Evolutionary conservation across 2,113 vertebrate genomes (phyloP).

Genomic region (Leucopsar rothschildi): DNA sequence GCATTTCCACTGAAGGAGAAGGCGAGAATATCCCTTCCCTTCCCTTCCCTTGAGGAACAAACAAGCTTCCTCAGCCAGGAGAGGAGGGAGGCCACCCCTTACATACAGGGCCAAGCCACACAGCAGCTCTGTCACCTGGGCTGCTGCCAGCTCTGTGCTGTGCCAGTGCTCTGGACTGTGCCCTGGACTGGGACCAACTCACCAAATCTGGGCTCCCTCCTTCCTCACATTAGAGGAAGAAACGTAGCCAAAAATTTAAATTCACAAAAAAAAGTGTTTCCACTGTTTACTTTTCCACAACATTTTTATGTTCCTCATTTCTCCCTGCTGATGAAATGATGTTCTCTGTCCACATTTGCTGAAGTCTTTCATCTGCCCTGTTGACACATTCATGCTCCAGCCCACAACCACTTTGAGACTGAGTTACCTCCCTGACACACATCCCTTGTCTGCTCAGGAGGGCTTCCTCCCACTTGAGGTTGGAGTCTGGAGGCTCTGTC

Average conservation of each 20-base stretch:
- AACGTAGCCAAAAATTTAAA: background rate
- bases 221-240: background rate
- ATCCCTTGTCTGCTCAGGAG: background rate
- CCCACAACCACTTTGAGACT: background rate
- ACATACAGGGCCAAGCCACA: background rate
- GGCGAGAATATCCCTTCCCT: background rate
- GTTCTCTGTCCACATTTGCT: background rate
- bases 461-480: background rate
- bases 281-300: conserved; percentile 6
- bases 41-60: background rate
- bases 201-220: background rate
- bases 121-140: background rate
- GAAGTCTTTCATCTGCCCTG: background rate
- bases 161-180: background rate
- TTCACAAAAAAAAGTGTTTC: background rate
- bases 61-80: background rate
- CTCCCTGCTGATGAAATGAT: background rate
- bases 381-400: background rate
- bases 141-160: background rate
- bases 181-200: background rate
- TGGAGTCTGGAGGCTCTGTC: background rate
- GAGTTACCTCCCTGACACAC: background rate
- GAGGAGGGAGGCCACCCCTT: background rate
- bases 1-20: background rate
- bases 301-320: background rate